A percentile compares a stretch with the other conserved stretches of the same genome.
phyloP scores from a whole-genome alignment of 2,888 invertebrate genomes.

The Lasioglossum oenotherae region DNA sequence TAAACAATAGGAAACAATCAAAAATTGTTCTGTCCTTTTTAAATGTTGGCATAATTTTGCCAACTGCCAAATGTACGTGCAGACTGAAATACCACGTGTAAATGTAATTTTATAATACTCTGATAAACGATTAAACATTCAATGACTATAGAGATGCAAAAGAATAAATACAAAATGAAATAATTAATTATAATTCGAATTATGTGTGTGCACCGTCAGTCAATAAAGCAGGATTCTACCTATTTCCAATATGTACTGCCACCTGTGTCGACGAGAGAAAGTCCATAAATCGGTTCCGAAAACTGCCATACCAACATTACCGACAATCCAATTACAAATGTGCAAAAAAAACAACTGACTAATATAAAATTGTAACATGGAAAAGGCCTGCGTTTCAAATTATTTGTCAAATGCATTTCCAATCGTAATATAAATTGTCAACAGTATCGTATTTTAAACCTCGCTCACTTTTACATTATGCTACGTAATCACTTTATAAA shows the following conservation, averaged over 20 bases:
- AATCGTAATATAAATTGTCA: not conserved
- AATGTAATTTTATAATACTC: not conserved
- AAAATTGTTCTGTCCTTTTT: not conserved
- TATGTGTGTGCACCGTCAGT: not conserved
- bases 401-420: slow-evolving; percentile 23
- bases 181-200: too few species aligned
- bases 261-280: slow-evolving; percentile 44
- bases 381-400: slow-evolving; percentile 29
- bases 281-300: not conserved
- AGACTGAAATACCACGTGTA: not conserved
- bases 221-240: slow-evolving; percentile 25
- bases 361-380: slow-evolving; percentile 18
- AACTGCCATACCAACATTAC: not conserved
- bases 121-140: not conserved
- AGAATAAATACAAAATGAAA: not conserved
- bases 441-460: not conserved
- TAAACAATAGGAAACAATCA: not conserved
- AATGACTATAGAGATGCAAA: not conserved
- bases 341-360: slow-evolving; percentile 36
- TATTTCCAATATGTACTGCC: slow-evolving; percentile 49
- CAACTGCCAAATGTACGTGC: not conserved
- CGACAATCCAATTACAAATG: not conserved
- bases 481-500: slow-evolving; percentile 6
- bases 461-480: slow-evolving; percentile 29
- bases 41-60: not conserved